Percentiles rank a stretch among this genome's conserved stretches.
These are phyloP conservation scores for Himalopsyche japonica DNA, from an alignment of 2,888 invertebrate species.

Conservation along the genomic window DNA sequence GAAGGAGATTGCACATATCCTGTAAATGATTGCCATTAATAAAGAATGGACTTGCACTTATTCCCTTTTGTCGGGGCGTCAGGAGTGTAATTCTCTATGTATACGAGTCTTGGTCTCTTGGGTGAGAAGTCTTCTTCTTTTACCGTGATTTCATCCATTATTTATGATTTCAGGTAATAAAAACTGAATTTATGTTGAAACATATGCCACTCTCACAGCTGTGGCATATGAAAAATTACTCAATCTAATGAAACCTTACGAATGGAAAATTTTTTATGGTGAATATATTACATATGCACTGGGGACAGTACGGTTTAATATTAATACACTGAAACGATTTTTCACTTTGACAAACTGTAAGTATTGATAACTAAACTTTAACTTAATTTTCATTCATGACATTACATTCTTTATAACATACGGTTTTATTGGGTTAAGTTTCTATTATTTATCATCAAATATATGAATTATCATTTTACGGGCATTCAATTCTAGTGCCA, in stretches of 20 bases:
- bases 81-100: not conserved
- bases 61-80: not conserved
- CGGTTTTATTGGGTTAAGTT: too few species aligned
- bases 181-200: not conserved
- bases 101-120: not conserved
- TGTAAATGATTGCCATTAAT: slow-evolving; percentile 40
- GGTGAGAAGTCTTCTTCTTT: not conserved
- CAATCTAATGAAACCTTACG: not conserved
- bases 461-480: too few species aligned
- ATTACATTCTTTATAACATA: too few species aligned
- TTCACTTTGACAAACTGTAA: too few species aligned
- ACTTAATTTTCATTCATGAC: too few species aligned
- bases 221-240: not conserved
- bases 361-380: too few species aligned
- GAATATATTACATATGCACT: too few species aligned
- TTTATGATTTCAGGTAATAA: not conserved
- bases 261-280: too few species aligned
- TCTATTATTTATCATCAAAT: too few species aligned
- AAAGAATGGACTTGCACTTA: slow-evolving; percentile 36
- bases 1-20: slow-evolving; percentile 40
- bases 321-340: too few species aligned
- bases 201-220: not conserved
- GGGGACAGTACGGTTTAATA: too few species aligned
- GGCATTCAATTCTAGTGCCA: too few species aligned
- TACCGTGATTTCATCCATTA: slow-evolving; percentile 5